A percentile compares a stretch with the other conserved stretches of the same genome.
Conservation (phyloP, 2,113 vertebrate species). For the Anhinga anhinga region DNA sequence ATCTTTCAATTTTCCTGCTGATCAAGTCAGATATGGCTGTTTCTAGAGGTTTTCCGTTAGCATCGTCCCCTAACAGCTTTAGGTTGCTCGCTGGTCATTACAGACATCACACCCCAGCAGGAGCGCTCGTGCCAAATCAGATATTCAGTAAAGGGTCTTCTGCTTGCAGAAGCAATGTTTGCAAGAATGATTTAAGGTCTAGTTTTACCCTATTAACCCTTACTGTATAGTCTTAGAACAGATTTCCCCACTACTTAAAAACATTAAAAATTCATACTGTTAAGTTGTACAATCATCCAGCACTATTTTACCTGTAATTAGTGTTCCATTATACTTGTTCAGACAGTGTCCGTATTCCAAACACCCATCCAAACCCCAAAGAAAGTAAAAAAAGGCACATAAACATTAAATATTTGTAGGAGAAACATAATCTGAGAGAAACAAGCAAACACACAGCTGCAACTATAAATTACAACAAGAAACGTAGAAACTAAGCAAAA, state of each 20-base stretch:
- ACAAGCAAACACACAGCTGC: conserved; percentile 42
- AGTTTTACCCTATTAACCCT: neutral
- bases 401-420: conserved; percentile 67
- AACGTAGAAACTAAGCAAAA: conserved; percentile 50
- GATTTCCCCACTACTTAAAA: neutral
- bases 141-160: neutral
- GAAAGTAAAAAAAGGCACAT: conserved; percentile 75
- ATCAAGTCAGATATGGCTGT: neutral
- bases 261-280: neutral
- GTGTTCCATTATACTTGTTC: conserved; percentile 57
- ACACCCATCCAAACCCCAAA: conserved; percentile 37
- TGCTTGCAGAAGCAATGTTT: neutral
- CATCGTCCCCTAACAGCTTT: neutral
- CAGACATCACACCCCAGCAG: neutral
- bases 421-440: conserved; percentile 43
- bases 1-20: neutral
- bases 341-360: conserved; percentile 36
- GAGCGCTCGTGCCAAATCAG: neutral
- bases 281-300: neutral
- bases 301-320: neutral
- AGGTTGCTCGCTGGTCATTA: neutral
- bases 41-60: neutral
- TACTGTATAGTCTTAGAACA: neutral
- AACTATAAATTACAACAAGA: conserved; percentile 62
- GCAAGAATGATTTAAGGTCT: neutral